Evolutionary conservation across 2,113 vertebrate genomes (phyloP), one percentile per base, ranked within the genome.

Genomic region (Cnemophilus loriae): DNA sequence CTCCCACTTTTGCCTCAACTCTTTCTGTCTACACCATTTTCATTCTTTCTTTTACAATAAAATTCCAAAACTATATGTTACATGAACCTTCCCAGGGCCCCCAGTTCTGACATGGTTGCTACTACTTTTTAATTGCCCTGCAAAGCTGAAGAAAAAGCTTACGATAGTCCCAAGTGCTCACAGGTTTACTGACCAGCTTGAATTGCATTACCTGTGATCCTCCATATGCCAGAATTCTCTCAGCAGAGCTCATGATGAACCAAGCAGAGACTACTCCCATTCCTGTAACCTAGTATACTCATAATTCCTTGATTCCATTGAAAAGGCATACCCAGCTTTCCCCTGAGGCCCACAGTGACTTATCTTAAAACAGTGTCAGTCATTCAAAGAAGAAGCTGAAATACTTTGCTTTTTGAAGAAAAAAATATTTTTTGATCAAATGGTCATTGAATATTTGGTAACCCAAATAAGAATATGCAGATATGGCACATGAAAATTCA

Each of bases 401-500:
- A 91, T 76, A 91, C 41, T 93, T 93, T 63, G 82, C 71, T 81
- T 97, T 98, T 96, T 79, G 57, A 77, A 95, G n/a, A 91, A 87
- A 69, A 73, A 83, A 73, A 59, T 80, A 78, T 20, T 42, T 70
- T 75, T 76, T 90, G 75, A 94, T 97, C 94, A 94, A 96, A 95
- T 96, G 75, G 84, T 90, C 86, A 92, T 75, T 97, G 95, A 96
- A 87, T 95, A 95, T 96, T 96, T 97, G 89, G 96, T 96, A 97
- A 89, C 39, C 41, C 93, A 93, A 91, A 73, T 22, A 82, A 80
- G 80, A 97, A 96, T 82, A 92, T 79, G 92, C 85, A 95, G 95
- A 96, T 96, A 93, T 80, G 93, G 92, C 89, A 95, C 91, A 96
- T 94, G 95, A 97, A 97, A 98, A 95, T 91, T 96, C 96, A 96